Conservation (phyloP, 2,797 vertebrate genomes). For the Phalloptychus januarius region DNA sequence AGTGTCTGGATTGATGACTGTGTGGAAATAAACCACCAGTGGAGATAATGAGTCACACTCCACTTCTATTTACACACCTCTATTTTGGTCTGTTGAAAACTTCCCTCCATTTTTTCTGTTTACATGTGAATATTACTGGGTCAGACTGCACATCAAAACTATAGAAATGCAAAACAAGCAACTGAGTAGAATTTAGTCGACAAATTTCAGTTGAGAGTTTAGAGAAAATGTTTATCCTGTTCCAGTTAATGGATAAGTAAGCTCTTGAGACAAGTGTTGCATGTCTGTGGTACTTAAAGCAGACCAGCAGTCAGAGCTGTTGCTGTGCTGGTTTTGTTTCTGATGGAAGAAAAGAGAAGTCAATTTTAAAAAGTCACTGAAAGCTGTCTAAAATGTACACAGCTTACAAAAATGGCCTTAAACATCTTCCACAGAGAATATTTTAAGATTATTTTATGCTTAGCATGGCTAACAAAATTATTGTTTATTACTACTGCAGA, state of each 20-base stretch:
- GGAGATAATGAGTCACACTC: conserved; percentile 20
- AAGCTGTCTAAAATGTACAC: conserved; percentile 35
- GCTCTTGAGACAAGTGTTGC: conserved; percentile 46
- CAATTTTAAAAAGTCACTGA: conserved; percentile 43
- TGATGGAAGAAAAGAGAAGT: conserved; percentile 31
- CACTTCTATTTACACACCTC: conserved; percentile 17
- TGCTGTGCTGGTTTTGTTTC: conserved; percentile 38
- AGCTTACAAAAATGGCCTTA: conserved; percentile 11
- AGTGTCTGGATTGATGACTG: conserved; percentile 8
- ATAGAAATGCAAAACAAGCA: not conserved
- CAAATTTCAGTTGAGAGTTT: conserved; percentile 28
- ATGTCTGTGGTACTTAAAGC: conserved; percentile 27
- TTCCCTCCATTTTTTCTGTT: conserved; percentile 5
- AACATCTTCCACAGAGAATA: not conserved
- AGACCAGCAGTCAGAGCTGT: conserved; percentile 26
- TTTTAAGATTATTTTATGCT: not conserved
- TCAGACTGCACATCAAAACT: not conserved
- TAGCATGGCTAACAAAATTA: not conserved
- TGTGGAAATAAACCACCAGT: conserved; percentile 30
- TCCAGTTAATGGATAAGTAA: conserved; percentile 32
- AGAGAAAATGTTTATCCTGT: conserved; percentile 30
- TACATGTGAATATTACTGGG: not conserved
- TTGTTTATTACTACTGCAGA: not conserved
- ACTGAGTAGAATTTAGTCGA: not conserved
- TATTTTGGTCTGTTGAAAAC: conserved; percentile 25